Conservation (phyloP, 2,888 invertebrate species). For the Cephus rjabovi region DNA sequence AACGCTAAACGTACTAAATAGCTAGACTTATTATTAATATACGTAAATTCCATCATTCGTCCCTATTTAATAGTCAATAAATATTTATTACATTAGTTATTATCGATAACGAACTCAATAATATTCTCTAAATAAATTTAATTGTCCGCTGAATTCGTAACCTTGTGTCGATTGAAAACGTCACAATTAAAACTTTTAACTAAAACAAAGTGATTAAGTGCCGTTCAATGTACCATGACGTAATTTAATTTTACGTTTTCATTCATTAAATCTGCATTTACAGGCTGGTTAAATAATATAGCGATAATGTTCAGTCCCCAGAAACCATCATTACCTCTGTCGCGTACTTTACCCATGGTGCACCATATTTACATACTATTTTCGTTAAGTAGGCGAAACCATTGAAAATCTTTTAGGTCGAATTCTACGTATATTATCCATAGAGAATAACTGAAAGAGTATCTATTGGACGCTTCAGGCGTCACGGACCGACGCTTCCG, state of each 20-base stretch:
- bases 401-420: neutral
- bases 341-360: neutral
- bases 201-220: neutral
- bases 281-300: neutral
- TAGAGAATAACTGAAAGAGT: neutral
- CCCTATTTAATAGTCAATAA: neutral
- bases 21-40: neutral
- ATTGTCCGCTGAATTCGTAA: neutral
- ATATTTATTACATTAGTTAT: neutral
- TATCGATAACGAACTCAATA: neutral
- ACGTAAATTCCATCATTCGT: neutral
- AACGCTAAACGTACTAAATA: neutral
- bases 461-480: neutral
- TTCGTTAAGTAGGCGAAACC: neutral
- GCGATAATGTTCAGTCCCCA: neutral
- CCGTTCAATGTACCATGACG: neutral
- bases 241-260: neutral
- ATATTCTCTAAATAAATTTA: neutral
- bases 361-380: neutral
- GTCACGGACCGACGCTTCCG: neutral
- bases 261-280: neutral
- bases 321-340: neutral
- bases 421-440: neutral
- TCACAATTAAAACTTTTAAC: neutral
- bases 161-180: neutral